Conservation (phyloP, 2,888 invertebrate species). For the Margaritifera margaritifera region DNA sequence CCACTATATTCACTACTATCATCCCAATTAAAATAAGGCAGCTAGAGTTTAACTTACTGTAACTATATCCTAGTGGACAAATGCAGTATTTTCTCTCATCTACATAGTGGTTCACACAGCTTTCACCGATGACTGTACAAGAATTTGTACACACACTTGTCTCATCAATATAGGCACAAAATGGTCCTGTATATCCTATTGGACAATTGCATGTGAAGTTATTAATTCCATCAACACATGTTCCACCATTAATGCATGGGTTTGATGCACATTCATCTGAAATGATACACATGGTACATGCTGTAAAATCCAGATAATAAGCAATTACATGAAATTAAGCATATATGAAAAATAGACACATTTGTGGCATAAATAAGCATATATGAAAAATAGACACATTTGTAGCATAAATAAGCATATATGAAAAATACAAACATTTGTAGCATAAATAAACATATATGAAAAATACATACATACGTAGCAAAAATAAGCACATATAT, state of each 20-base stretch:
- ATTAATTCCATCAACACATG: slow-evolving; percentile 31
- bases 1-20: too few species aligned
- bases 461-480: too few species aligned
- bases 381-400: too few species aligned
- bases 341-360: too few species aligned
- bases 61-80: slow-evolving; percentile 35
- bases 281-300: neutral
- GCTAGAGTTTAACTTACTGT: slow-evolving; percentile 16
- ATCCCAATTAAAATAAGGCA: too few species aligned
- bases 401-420: too few species aligned
- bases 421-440: too few species aligned
- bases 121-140: slow-evolving; percentile 10
- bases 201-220: slow-evolving; percentile 39
- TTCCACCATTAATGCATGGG: slow-evolving; percentile 48
- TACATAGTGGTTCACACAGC: slow-evolving; percentile 48
- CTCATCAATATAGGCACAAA: slow-evolving; percentile 39
- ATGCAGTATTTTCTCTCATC: slow-evolving; percentile 26
- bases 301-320: too few species aligned
- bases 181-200: slow-evolving; percentile 37
- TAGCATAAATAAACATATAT: too few species aligned
- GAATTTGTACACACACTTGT: slow-evolving; percentile 16
- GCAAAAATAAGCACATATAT: too few species aligned
- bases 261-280: slow-evolving; percentile 48
- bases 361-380: too few species aligned
- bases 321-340: too few species aligned